Percentiles rank a stretch among this genome's conserved stretches.
phyloP scores from a whole-genome alignment of 2,113 vertebrate genomes.

The Eupsittula cactorum region DNA sequence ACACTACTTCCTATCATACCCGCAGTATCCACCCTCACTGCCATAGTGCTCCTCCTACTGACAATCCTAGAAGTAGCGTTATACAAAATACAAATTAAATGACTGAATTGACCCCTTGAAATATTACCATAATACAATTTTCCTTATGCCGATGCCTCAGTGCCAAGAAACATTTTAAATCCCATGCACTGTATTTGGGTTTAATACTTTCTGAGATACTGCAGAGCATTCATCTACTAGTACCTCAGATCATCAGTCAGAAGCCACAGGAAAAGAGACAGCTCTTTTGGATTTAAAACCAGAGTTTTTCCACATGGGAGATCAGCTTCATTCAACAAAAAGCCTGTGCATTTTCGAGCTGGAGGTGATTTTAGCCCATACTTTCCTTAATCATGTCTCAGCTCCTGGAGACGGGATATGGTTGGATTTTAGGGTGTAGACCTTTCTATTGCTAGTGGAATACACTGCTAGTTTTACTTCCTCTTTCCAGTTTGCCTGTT shows the following conservation, averaged over 20 bases:
- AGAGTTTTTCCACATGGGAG: background rate
- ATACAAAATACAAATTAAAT: background rate
- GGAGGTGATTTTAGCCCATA: background rate
- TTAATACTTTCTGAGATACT: background rate
- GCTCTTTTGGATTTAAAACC: background rate
- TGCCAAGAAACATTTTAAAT: background rate
- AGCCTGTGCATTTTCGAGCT: background rate
- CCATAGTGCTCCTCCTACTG: no score
- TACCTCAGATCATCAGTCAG: background rate
- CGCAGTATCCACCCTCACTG: no score
- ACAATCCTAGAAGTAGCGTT: no score
- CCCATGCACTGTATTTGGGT: background rate
- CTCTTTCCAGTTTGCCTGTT: background rate
- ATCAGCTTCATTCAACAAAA: background rate
- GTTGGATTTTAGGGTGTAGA: background rate
- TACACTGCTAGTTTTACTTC: background rate
- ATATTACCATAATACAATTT: background rate
- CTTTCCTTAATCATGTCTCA: background rate
- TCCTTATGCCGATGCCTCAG: background rate
- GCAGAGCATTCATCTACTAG: background rate
- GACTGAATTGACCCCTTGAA: background rate
- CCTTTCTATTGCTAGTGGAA: background rate
- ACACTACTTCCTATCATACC: no score
- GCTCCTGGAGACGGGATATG: no score
- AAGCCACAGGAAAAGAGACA: background rate